Conservation (phyloP, 2,888 invertebrate species). For the Atrina japonica region DNA sequence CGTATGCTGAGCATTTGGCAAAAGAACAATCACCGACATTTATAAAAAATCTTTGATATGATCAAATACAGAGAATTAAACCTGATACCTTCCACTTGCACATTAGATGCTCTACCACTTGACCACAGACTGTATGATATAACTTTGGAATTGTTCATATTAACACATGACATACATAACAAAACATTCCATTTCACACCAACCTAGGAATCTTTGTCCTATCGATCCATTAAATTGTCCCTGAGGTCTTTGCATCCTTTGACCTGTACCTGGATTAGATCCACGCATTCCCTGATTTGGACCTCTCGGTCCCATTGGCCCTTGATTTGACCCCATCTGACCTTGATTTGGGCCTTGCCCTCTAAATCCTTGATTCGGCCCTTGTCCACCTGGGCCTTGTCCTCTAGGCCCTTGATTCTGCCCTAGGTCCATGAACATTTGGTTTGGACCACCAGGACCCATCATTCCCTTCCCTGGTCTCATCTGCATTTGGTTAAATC, state of each 20-base stretch:
- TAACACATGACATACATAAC: too few species aligned
- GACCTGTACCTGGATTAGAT: not conserved
- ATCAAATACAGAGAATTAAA: too few species aligned
- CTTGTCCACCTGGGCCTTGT: conserved; percentile 24
- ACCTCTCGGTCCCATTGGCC: conserved; percentile 15
- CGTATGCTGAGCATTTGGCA: too few species aligned
- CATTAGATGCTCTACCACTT: too few species aligned
- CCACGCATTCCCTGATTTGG: conserved; percentile 19
- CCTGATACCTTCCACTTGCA: too few species aligned
- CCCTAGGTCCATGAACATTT: conserved; percentile 11
- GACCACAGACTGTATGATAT: too few species aligned
- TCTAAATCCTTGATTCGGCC: conserved; percentile 13
- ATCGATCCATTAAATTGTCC: conserved; percentile 6
- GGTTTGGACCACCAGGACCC: conserved; percentile 14
- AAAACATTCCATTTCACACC: too few species aligned
- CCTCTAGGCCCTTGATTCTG: conserved; percentile 27
- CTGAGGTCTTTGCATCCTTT: conserved; percentile 2
- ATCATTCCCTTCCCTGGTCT: conserved; percentile 14
- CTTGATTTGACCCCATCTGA: conserved; percentile 19
- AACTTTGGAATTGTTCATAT: too few species aligned
- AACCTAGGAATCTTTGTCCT: not conserved
- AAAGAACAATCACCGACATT: too few species aligned
- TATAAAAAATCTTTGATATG: too few species aligned
- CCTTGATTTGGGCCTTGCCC: conserved; percentile 18
- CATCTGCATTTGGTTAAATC: conserved; percentile 13